These are phyloP conservation scores for Eupristina koningsbergeri DNA, from an alignment of 1,140 invertebrate species.

Conservation along the genomic window DNA sequence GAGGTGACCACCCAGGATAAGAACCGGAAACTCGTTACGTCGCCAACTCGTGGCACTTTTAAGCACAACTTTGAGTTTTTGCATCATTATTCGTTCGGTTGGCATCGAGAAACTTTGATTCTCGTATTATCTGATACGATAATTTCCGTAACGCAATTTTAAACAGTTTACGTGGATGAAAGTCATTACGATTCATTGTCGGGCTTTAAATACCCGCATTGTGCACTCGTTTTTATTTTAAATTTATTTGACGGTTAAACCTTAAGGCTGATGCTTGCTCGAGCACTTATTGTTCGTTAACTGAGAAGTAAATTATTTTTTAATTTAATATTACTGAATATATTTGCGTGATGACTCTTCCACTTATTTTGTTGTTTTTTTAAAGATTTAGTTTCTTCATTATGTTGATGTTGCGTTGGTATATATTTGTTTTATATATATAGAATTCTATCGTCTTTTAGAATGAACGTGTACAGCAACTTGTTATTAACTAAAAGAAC, in stretches of 20 bases:
- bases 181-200: neutral
- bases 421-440: neutral
- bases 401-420: no score
- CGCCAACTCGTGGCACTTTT: neutral
- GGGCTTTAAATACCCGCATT: neutral
- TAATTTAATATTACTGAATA: neutral
- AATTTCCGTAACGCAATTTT: slow-evolving; percentile 12
- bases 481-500: no score
- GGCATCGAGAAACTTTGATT: neutral
- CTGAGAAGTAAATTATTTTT: neutral
- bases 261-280: neutral
- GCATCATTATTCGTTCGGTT: neutral
- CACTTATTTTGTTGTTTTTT: neutral
- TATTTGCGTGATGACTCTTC: neutral
- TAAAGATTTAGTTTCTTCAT: neutral
- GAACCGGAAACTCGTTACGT: slow-evolving; percentile 22
- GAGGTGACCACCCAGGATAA: slow-evolving; percentile 6
- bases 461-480: no score
- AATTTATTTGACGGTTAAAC: neutral
- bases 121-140: neutral
- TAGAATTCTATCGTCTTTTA: no score
- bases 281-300: neutral
- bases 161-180: neutral
- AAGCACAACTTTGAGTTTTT: neutral
- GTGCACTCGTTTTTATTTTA: neutral